These are phyloP conservation scores for Syritta pipiens DNA, from an alignment of 2,888 invertebrate species.

Conservation along the genomic window DNA sequence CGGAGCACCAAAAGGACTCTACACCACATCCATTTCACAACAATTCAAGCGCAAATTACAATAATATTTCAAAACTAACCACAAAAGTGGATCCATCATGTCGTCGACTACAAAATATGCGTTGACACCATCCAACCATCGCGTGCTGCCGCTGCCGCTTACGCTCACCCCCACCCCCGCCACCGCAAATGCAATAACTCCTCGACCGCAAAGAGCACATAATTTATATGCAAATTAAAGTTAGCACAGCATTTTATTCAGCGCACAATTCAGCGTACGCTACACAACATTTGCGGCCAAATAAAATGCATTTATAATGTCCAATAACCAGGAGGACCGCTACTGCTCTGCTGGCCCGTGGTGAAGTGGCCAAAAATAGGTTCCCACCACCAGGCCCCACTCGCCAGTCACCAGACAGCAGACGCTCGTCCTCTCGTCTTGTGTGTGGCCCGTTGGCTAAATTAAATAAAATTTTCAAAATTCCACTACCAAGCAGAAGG, in stretches of 20 bases:
- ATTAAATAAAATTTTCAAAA: constrained; percentile 66
- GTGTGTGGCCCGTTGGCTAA: constrained; percentile 17
- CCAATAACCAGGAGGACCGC: constrained; percentile 44
- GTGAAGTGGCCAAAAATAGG: constrained; percentile 52
- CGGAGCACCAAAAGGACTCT: no score
- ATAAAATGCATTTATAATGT: constrained; percentile 66
- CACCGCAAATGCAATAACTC: constrained; percentile 62
- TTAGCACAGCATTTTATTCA: constrained; percentile 57
- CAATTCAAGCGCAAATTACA: constrained; percentile 52
- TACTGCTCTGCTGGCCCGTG: constrained; percentile 1
- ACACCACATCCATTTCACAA: no score
- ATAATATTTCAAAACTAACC: constrained; percentile 65
- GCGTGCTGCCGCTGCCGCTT: not conserved
- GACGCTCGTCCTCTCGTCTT: no score
- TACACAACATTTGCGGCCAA: constrained; percentile 62
- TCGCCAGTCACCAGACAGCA: constrained; percentile 12
- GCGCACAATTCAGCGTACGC: constrained; percentile 23
- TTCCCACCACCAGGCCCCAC: constrained; percentile 8
- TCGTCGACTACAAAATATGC: constrained; percentile 51
- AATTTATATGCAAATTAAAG: constrained; percentile 69
- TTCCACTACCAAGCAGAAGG: constrained; percentile 51
- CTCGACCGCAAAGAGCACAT: constrained; percentile 56
- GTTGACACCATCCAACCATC: constrained; percentile 64
- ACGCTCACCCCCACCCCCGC: not conserved
- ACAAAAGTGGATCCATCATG: constrained; percentile 63